A percentile compares a stretch with the other conserved stretches of the same genome.
These are phyloP conservation scores for Aegotheles bennettii DNA, from an alignment of 2,113 vertebrate genomes.

Conservation along the genomic window DNA sequence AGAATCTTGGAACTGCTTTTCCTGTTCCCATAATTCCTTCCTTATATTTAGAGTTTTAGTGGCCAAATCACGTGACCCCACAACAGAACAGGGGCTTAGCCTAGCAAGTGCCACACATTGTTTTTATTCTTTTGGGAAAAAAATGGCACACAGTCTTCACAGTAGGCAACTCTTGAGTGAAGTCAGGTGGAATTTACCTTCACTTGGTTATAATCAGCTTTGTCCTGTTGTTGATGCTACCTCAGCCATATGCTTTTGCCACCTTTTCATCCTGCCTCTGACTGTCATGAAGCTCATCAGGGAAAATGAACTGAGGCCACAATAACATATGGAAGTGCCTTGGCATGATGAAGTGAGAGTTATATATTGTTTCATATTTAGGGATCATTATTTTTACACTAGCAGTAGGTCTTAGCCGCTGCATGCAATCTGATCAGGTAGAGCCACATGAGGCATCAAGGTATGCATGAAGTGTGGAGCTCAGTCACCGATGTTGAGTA, in stretches of 20 bases:
- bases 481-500: background rate
- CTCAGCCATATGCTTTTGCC: background rate
- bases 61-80: background rate
- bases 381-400: constrained; percentile 66
- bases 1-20: background rate
- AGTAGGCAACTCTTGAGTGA: background rate
- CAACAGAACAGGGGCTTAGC: background rate
- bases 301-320: background rate
- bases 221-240: background rate
- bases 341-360: background rate
- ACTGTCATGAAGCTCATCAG: background rate
- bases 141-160: background rate
- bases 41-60: background rate
- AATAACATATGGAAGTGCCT: background rate
- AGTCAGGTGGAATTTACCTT: constrained; percentile 23
- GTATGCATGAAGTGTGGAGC: background rate
- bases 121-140: background rate
- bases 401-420: constrained; percentile 39
- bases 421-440: constrained; percentile 49
- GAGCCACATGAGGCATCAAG: background rate
- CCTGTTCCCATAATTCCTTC: background rate
- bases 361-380: background rate
- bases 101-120: background rate
- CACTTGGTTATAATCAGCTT: constrained; percentile 24
- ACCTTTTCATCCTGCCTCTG: background rate